These are phyloP conservation scores for Karalla daura DNA, from an alignment of 2,797 vertebrate genomes.

Conservation along the genomic window DNA sequence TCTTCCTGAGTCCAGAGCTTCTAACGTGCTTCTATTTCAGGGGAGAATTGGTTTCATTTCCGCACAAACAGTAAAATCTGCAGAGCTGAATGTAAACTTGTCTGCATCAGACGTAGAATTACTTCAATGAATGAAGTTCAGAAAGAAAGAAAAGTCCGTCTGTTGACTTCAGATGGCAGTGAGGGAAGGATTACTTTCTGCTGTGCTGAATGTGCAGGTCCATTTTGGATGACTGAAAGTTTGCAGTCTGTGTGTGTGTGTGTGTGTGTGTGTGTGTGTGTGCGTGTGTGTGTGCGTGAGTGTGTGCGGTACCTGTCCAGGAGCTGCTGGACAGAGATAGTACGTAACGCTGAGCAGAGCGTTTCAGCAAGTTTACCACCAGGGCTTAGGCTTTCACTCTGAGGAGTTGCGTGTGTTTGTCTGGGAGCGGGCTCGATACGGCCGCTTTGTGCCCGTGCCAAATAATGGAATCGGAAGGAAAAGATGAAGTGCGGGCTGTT, in stretches of 20 bases:
- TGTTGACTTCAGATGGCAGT: slow-evolving; percentile 22
- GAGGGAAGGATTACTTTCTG: slow-evolving; percentile 34
- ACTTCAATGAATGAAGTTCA: neutral
- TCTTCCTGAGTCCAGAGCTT: slow-evolving; percentile 18
- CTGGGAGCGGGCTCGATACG: slow-evolving; percentile 39
- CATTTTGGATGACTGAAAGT: slow-evolving; percentile 34
- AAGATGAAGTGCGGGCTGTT: slow-evolving; percentile 35
- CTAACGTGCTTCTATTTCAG: slow-evolving; percentile 3
- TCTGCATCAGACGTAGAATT: neutral
- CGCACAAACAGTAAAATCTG: neutral
- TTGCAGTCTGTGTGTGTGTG: neutral
- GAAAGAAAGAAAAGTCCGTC: slow-evolving; percentile 2
- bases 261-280: slow-evolving; percentile 11
- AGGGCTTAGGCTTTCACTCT: slow-evolving; percentile 62
- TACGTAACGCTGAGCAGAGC: slow-evolving; percentile 59
- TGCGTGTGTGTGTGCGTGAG: slow-evolving; percentile 16
- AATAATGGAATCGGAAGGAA: slow-evolving; percentile 47
- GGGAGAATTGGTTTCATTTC: neutral
- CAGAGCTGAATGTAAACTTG: no score
- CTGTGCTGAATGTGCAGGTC: slow-evolving; percentile 41
- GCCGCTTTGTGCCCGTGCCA: slow-evolving; percentile 58
- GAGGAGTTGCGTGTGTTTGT: slow-evolving; percentile 35
- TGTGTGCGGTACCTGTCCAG: slow-evolving; percentile 56
- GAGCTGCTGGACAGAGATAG: slow-evolving; percentile 73
- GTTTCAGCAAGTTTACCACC: slow-evolving; percentile 66